Conservation (phyloP, 2,888 invertebrate species). For the Drosophila testacea region DNA sequence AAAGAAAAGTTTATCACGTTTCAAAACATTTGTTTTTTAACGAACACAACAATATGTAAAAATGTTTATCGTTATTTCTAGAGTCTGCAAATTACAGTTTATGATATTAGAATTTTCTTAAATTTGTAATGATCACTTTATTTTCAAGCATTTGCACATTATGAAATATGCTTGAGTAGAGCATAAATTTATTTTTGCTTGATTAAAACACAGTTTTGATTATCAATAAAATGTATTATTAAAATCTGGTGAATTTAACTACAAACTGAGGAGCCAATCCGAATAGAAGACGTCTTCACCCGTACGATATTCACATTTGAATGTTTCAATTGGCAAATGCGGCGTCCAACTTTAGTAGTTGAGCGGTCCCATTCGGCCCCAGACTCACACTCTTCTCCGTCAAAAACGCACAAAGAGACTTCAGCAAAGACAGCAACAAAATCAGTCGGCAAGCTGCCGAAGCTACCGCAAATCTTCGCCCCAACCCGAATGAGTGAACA, state of each 20-base stretch:
- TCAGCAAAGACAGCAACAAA: slow-evolving; percentile 52
- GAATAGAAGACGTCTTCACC: slow-evolving; percentile 84
- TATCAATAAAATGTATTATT: slow-evolving; percentile 16
- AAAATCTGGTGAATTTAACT: slow-evolving; percentile 27
- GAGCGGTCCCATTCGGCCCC: slow-evolving; percentile 61
- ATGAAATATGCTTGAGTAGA: slow-evolving; percentile 17
- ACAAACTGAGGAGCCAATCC: slow-evolving; percentile 67
- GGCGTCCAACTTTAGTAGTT: slow-evolving; percentile 84
- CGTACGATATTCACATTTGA: slow-evolving; percentile 85
- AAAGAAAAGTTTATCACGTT: not conserved
- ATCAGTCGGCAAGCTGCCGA: slow-evolving; percentile 51
- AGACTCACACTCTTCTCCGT: slow-evolving; percentile 56
- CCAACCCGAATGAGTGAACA: slow-evolving; percentile 50
- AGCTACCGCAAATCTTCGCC: slow-evolving; percentile 61
- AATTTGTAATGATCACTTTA: slow-evolving; percentile 9
- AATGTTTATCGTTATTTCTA: not conserved
- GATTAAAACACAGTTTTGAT: slow-evolving; percentile 22
- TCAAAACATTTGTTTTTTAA: not conserved
- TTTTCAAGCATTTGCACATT: slow-evolving; percentile 20
- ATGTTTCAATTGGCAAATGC: slow-evolving; percentile 84
- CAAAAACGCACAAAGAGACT: slow-evolving; percentile 57
- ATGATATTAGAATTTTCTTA: not conserved
- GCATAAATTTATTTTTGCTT: slow-evolving; percentile 21
- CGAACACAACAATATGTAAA: not conserved
- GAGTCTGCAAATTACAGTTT: not conserved